Percentiles rank a stretch among this genome's conserved stretches.
phyloP scores from a whole-genome alignment of 2,888 invertebrate species.

The Tipula helvola region DNA sequence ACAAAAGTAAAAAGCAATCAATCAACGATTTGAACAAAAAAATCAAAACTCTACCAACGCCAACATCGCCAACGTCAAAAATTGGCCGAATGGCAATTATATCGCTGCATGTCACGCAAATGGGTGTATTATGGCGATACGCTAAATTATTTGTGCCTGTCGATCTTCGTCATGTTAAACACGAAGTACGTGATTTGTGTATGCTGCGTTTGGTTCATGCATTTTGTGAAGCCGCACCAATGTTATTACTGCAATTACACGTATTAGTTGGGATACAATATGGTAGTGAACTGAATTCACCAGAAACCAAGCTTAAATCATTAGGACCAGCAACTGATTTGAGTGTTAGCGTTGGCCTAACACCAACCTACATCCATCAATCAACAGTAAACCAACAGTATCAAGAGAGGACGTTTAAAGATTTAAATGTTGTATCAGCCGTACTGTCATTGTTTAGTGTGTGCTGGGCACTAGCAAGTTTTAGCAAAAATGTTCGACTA shows the following conservation, averaged over 20 bases:
- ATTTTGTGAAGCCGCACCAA: slow-evolving; percentile 79
- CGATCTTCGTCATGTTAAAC: slow-evolving; percentile 67
- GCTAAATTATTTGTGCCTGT: slow-evolving; percentile 75
- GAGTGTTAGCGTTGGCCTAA: slow-evolving; percentile 15
- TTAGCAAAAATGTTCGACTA: slow-evolving; percentile 72
- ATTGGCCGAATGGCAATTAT: slow-evolving; percentile 36
- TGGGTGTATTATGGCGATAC: slow-evolving; percentile 69
- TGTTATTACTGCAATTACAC: slow-evolving; percentile 71
- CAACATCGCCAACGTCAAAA: slow-evolving; percentile 13
- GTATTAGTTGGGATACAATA: slow-evolving; percentile 43
- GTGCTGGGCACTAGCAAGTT: slow-evolving; percentile 84
- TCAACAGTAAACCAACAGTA: slow-evolving; percentile 21
- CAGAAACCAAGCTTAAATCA: slow-evolving; percentile 24
- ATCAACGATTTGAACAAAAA: background rate
- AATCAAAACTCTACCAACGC: background rate
- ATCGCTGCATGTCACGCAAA: slow-evolving; percentile 51
- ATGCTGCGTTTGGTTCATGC: slow-evolving; percentile 75
- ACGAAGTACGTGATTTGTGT: slow-evolving; percentile 62
- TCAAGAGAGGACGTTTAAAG: slow-evolving; percentile 46
- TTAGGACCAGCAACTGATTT: slow-evolving; percentile 16
- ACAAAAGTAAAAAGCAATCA: slow-evolving; percentile 24
- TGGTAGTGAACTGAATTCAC: slow-evolving; percentile 20
- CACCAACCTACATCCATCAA: slow-evolving; percentile 15
- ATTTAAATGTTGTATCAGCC: slow-evolving; percentile 69
- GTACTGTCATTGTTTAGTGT: slow-evolving; percentile 71